A percentile compares a stretch with the other conserved stretches of the same genome.
These are phyloP conservation scores for Acanthiza pusilla DNA, from an alignment of 2,797 vertebrate genomes.

Conservation along the genomic window DNA sequence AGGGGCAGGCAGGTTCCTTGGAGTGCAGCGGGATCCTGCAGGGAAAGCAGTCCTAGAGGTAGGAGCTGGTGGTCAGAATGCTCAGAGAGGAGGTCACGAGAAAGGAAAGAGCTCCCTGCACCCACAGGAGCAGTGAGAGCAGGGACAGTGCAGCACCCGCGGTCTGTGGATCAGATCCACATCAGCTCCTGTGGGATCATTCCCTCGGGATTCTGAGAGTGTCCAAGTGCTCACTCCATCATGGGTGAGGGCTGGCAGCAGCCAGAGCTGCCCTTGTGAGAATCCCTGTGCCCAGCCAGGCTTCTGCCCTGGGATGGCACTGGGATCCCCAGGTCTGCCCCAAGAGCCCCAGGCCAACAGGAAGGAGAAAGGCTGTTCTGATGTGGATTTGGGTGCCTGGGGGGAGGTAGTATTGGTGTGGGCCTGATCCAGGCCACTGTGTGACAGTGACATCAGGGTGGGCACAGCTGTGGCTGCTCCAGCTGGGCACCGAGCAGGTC, in stretches of 20 bases:
- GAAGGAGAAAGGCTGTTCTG: neutral
- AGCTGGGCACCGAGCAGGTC: neutral
- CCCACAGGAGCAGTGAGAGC: slow-evolving; percentile 7
- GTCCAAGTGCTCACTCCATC: neutral
- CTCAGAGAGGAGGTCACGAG: neutral
- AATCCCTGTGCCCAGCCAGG: neutral
- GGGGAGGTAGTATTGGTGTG: neutral
- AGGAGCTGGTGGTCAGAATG: neutral
- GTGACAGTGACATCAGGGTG: neutral
- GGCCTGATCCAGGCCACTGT: neutral
- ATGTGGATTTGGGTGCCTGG: neutral
- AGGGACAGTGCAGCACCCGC: neutral
- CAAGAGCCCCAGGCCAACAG: rapidly evolving
- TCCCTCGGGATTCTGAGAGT: neutral
- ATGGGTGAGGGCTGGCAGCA: neutral
- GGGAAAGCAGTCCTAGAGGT: neutral
- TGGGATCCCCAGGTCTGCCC: neutral
- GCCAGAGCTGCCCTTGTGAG: neutral
- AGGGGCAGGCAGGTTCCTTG: neutral
- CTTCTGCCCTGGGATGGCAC: neutral
- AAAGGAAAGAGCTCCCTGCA: neutral
- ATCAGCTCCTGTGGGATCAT: neutral
- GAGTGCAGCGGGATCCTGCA: neutral
- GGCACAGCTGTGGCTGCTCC: neutral
- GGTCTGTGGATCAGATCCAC: neutral